Percentiles rank a stretch among this genome's conserved stretches.
Conservation (phyloP, 2,888 invertebrate genomes). For the Leucophenga montana region DNA sequence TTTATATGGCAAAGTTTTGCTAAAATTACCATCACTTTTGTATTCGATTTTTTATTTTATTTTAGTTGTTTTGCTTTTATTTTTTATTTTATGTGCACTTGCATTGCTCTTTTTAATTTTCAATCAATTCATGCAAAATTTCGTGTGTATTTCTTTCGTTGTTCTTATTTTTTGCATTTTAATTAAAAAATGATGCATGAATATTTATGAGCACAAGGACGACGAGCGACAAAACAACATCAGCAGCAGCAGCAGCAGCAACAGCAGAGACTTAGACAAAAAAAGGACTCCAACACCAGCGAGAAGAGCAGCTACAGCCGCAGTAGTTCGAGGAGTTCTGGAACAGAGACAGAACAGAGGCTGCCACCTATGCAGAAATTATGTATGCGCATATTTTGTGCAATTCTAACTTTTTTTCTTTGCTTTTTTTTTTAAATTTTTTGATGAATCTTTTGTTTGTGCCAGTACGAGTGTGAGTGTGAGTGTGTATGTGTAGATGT, state of each 20-base stretch:
- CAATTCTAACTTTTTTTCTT: conserved; percentile 59
- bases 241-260: background rate
- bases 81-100: background rate
- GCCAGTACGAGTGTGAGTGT: conserved; percentile 2
- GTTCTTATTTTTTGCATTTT: conserved; percentile 54
- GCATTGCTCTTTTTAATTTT: conserved; percentile 16
- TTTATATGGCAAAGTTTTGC: too few species aligned
- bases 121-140: conserved; percentile 27
- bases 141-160: background rate
- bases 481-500: too few species aligned
- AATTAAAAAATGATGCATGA: conserved; percentile 62
- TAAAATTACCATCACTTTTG: too few species aligned
- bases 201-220: conserved; percentile 61
- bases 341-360: conserved; percentile 9
- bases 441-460: conserved; percentile 28
- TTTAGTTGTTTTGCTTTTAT: background rate
- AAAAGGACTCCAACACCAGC: conserved; percentile 15
- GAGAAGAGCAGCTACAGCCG: conserved; percentile 37
- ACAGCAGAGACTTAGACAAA: background rate
- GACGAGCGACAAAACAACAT: conserved; percentile 42
- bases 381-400: conserved; percentile 66
- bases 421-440: conserved; percentile 59
- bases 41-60: background rate
- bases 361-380: conserved; percentile 62
- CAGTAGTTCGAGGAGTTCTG: too few species aligned